Evolutionary conservation across 2,113 vertebrate species (phyloP), one percentile per base, ranked within the genome.

Genomic region (Origma solitaria): DNA sequence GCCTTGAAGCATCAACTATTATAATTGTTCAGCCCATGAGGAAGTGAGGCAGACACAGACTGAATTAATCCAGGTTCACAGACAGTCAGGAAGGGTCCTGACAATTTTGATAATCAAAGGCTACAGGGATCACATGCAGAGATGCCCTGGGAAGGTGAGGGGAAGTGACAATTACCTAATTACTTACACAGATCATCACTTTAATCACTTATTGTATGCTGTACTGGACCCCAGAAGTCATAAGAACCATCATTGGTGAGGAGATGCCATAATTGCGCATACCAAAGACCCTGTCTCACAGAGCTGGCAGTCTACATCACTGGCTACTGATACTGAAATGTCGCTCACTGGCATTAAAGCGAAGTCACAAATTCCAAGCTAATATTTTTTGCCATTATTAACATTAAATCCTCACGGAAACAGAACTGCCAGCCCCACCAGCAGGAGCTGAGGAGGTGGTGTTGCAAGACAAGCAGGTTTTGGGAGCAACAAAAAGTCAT

Each of bases 381-480:
- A 78, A 76, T 82, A 47, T 64, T 68, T 87, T 78, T 56, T 82
- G 44, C 24, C 84, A 47, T 85, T 71, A 87, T 87, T 91, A 78
- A 70, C 68, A 65, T 18, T 78, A 57, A 54, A 12, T 85, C 17
- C 33, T 90, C 22, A 71, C 6, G 15, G 84, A 90, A 92, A 56
- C 30, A 89, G 75, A 95, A n/a, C 49, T 86, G 31, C 24, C 65
- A 91, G 66, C 22, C 73, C 81, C 56, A 87, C 33, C 31, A 94
- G 78, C 70, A 89, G 65, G 65, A 95, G 57, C 65, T 91, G 90
- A 85, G 90, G 90, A 96, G 87, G 92, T 92, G 92, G 81, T 91
- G 81, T 87, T 96, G 44, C 61, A 84, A 96, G 61, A 61, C 78
- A 89, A 91, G 57, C 37, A 85, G 84, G 57, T 85, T 95, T 95